Base-by-base conservation (phyloP, 2,888 invertebrate species). In the Lochmaea crataegi region DNA sequence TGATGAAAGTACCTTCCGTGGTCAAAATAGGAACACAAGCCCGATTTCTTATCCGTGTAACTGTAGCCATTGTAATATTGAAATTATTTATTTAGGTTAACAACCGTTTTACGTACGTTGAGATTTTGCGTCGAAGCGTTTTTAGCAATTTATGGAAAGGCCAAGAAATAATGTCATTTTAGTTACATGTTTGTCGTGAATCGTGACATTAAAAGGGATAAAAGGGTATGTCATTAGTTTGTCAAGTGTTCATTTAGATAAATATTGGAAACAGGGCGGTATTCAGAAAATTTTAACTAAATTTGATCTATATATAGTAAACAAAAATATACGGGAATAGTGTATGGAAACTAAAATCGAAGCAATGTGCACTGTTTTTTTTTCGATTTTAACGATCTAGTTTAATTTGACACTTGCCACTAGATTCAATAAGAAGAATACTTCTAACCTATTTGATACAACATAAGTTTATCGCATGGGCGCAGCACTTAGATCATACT, bases 1-100 rank as follows among this genome's bases (percentile, higher is more conserved):
- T 86, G 16, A 85, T 58, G 65, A 89, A 86, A 64, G 79, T 82
- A 2, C 90, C 90, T 78, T 90, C 90, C 26, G 80, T 77, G n/a
- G 84, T 82, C 71, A 90, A 80, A 73, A 85, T 83, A 42, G 90
- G 90, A 61, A 87, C 77, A 72, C 84, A 85, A 18, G 81, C 82
- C 72, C 82, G 80, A 76, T 87, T 87, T 73, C 86, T 77, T 16
- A 83, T 79, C 41, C 79, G 76, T 12, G n/a, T 41, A 42, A 42
- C 16, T 56, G 76, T 76, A 72, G 78, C 73, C 77, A 79, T 78
- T 68, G 48, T 66, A 45, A 38, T 51, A 11, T 16, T 11, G 16
- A 51, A 61, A 38, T 67, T 57, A 14, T 57, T 26, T 53, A 6
- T n/a, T 53, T 2, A 53, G 10, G 14, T 16, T 61, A 61, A 16